These are phyloP conservation scores for Pseudolaguvia tuberculata DNA, from an alignment of 2,113 vertebrate species.

Conservation along the genomic window DNA sequence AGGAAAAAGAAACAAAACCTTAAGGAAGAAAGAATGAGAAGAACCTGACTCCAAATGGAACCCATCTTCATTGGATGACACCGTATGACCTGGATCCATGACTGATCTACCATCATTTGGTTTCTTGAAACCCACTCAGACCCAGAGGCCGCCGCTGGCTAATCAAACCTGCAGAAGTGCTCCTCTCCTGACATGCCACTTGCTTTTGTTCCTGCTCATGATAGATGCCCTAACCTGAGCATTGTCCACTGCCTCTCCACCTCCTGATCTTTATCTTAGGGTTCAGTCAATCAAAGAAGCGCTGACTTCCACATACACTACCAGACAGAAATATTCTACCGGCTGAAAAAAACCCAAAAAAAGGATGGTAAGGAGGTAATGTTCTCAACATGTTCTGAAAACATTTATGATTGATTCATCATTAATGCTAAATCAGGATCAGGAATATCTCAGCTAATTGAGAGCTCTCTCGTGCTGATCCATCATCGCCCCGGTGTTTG, in stretches of 20 bases:
- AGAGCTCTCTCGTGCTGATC: conserved; percentile 77
- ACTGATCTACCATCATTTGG: conserved; percentile 36
- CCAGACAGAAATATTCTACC: conserved; percentile 56
- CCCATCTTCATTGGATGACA: no score
- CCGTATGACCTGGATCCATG: background rate
- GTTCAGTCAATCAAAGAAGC: conserved; percentile 57
- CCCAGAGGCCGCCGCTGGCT: conserved; percentile 44
- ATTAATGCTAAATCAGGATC: no score
- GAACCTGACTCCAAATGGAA: no score
- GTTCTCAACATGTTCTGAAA: background rate
- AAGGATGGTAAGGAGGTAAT: background rate
- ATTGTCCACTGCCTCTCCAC: conserved; percentile 65
- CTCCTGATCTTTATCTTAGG: conserved; percentile 73
- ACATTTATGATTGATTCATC: no score
- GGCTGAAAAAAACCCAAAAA: conserved; percentile 18
- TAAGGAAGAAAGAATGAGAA: no score
- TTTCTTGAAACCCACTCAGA: conserved; percentile 47
- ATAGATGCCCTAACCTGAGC: conserved; percentile 71
- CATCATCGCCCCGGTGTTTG: conserved; percentile 71
- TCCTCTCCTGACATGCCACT: conserved; percentile 66
- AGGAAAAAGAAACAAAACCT: no score
- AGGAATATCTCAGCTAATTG: background rate
- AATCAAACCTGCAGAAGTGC: conserved; percentile 58
- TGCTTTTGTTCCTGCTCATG: conserved; percentile 72
- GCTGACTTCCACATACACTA: conserved; percentile 59